phyloP scores from a whole-genome alignment of 2,113 vertebrate species.

The Columba livia region DNA sequence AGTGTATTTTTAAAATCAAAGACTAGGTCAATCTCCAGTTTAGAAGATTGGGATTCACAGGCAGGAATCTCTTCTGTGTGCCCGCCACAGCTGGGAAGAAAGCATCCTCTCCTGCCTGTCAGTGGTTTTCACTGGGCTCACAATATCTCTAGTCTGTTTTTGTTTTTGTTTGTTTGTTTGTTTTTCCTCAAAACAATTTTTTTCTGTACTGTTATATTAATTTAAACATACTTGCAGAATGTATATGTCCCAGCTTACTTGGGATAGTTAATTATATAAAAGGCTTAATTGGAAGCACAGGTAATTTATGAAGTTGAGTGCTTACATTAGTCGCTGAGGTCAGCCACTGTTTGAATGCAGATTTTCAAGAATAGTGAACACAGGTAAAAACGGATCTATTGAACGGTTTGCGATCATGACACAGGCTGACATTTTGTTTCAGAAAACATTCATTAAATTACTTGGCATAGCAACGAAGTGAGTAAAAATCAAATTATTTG shows the following conservation, averaged over 20 bases:
- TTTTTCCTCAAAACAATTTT: not conserved
- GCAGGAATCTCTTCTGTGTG: not conserved
- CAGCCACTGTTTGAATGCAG: not conserved
- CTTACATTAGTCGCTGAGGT: not conserved
- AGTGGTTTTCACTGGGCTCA: not conserved
- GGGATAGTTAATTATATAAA: not conserved
- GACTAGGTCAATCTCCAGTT: not conserved
- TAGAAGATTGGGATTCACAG: not conserved
- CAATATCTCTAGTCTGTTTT: not conserved
- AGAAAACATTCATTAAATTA: conserved; percentile 43
- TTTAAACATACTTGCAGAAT: not conserved
- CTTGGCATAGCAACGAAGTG: conserved; percentile 42
- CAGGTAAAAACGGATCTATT: not conserved
- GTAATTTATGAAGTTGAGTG: not conserved
- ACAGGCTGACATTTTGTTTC: conserved; percentile 46
- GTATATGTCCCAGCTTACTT: not conserved
- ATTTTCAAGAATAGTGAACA: not conserved
- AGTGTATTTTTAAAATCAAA: not conserved
- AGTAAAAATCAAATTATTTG: conserved; percentile 47
- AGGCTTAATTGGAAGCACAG: not conserved
- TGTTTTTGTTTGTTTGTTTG: not conserved
- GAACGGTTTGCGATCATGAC: not conserved
- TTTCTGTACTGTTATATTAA: not conserved
- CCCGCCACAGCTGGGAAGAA: not conserved
- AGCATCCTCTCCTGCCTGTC: not conserved